Base-by-base conservation (phyloP, 2,797 vertebrate species). In the Chelidonichthys spinosus region DNA sequence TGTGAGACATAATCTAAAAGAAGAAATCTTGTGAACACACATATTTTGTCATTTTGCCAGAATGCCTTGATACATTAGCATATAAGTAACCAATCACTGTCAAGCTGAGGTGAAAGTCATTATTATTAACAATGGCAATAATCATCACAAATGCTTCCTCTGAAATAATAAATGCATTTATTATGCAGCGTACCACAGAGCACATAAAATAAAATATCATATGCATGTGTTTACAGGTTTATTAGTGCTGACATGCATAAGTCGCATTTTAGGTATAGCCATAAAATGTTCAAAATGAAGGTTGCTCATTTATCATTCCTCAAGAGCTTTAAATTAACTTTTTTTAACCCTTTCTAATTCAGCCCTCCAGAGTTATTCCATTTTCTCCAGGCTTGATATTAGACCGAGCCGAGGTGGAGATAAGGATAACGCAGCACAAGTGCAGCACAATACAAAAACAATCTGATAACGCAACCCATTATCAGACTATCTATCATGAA, bases 401-500 rank as follows among this genome's bases (percentile, higher is more conserved):
- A 70, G 50, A 78, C 69, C 40, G 72, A 86, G 67, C n/a, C 35
- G 53, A 76, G 46, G 52, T n/a, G 13, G 40, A 74, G 78, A 80
- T 72, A 71, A 74, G 73, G 68, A 76, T 76, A 78, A 36, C 36
- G 25, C 64, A 74, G n/a, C 25, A 87, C 70, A 75, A 66, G 72
- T 60, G 79, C 74, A 85, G 82, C 72, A 70, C 75, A 80, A 84
- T 77, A 78, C 75, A 64, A 68, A 81, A 70, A 79, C 81, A 72
- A 79, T 88, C 81, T 87, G 82, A 92, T 88, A 84, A 78, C 4
- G 2, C 35, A 32, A 61, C 75, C 82, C 75, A 82, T 91, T 91
- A 86, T 89, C 87, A 74, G 44, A 74, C 74, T 14, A 89, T 88
- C 74, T 76, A 86, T 90, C 84, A 89, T 58, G 65, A 85, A 74